Evolutionary conservation across 2,113 vertebrate species (phyloP).

Genomic region (Echinops telfairi): DNA sequence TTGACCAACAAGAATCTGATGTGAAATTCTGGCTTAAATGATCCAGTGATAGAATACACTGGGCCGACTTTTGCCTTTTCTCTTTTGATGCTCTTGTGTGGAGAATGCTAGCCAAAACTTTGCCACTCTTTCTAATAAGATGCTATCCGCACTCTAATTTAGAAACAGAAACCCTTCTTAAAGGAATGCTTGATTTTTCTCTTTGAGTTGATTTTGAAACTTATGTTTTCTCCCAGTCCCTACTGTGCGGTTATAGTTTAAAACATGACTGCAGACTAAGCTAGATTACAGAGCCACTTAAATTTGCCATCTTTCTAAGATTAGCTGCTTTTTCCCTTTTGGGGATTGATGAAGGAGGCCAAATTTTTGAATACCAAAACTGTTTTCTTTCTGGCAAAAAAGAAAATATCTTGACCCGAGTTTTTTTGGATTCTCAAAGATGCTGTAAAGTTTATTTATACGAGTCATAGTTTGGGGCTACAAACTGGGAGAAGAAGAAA

Average conservation of each 20-base stretch:
- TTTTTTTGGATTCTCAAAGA: conserved; percentile 76
- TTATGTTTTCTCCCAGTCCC: conserved; percentile 56
- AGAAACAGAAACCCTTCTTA: conserved; percentile 83
- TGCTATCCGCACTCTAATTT: conserved; percentile 84
- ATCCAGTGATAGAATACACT: conserved; percentile 75
- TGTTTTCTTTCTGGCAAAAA: conserved; percentile 73
- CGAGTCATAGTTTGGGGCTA: conserved; percentile 45
- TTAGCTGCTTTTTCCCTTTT: conserved; percentile 63
- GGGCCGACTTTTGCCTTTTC: conserved; percentile 57
- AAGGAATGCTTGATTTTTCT: conserved; percentile 48
- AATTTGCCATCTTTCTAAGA: conserved; percentile 74
- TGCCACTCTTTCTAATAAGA: conserved; percentile 83
- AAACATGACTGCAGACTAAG: conserved; percentile 52
- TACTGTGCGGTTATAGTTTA: conserved; percentile 62
- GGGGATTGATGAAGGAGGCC: conserved; percentile 69
- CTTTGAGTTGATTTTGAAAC: conserved; percentile 64
- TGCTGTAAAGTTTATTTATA: conserved; percentile 79
- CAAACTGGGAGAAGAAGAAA: conserved; percentile 57
- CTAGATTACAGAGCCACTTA: conserved; percentile 70
- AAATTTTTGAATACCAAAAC: conserved; percentile 81
- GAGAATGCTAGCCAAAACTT: conserved; percentile 80
- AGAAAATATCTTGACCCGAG: conserved; percentile 37
- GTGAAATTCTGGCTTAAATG: conserved; percentile 76
- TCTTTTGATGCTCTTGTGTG: conserved; percentile 77
- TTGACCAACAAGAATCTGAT: conserved; percentile 70